These are phyloP conservation scores for Cherax destructor DNA, from an alignment of 1,140 invertebrate genomes.

Conservation along the genomic window DNA sequence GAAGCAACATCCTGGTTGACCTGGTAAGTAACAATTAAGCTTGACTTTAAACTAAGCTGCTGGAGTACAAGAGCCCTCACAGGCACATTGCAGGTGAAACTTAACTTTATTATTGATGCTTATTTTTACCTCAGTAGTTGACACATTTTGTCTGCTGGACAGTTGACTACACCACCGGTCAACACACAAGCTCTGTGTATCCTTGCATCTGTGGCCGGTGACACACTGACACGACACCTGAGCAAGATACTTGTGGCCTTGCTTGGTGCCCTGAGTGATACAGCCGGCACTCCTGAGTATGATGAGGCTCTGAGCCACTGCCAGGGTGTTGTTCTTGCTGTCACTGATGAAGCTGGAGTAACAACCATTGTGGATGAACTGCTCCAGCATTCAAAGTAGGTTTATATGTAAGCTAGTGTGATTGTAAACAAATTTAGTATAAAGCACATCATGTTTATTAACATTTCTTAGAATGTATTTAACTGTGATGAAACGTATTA, in stretches of 20 bases:
- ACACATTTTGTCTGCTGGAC: neutral
- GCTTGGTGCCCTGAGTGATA: conserved; percentile 83
- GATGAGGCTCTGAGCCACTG: conserved; percentile 85
- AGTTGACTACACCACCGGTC: conserved; percentile 88
- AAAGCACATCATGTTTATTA: too few species aligned
- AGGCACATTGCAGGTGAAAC: too few species aligned
- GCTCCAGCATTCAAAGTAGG: conserved; percentile 85
- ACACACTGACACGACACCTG: conserved; percentile 93
- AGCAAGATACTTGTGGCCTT: conserved; percentile 93
- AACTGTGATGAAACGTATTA: too few species aligned
- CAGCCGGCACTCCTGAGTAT: conserved; percentile 81
- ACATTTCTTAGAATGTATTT: too few species aligned
- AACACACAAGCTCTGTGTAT: conserved; percentile 96
- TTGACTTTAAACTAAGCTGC: too few species aligned
- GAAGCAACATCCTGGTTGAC: too few species aligned
- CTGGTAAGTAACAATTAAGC: too few species aligned
- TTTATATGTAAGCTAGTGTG: conserved; percentile 68
- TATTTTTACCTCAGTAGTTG: too few species aligned
- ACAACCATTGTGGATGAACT: conserved; percentile 92
- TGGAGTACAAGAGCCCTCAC: too few species aligned
- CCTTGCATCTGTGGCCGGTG: conserved; percentile 93
- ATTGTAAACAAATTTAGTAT: neutral
- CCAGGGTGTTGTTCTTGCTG: conserved; percentile 92
- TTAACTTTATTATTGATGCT: too few species aligned
- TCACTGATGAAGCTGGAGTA: conserved; percentile 89